Evolutionary conservation across 2,888 invertebrate species (phyloP).

Genomic region (Synergus umbraculus): DNA sequence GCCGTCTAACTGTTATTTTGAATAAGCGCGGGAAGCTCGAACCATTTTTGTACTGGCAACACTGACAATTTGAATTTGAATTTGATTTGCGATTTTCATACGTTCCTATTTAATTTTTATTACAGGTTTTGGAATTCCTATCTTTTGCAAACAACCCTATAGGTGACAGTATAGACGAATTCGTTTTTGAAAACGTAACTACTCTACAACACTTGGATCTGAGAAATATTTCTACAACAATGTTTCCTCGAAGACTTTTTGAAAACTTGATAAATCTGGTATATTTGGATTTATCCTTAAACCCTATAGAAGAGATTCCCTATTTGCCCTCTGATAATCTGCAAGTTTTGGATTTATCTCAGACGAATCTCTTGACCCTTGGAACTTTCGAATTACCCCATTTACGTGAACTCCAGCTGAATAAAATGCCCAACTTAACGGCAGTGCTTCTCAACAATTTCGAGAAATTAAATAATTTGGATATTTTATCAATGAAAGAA

Average conservation of each 20-base stretch:
- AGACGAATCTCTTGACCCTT: conserved; percentile 80
- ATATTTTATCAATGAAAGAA: conserved; percentile 79
- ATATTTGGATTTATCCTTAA: conserved; percentile 72
- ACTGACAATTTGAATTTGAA: no score
- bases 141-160: conserved; percentile 72
- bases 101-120: conserved; percentile 10
- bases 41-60: no score
- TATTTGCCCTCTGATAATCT: conserved; percentile 80
- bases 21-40: no score
- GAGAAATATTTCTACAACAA: conserved; percentile 65
- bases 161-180: conserved; percentile 69
- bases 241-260: conserved; percentile 66
- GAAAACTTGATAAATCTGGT: conserved; percentile 65
- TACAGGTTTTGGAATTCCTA: conserved; percentile 68
- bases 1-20: no score
- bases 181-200: conserved; percentile 67
- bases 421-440: conserved; percentile 79
- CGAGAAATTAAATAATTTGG: conserved; percentile 79
- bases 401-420: conserved; percentile 79
- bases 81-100: no score
- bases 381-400: conserved; percentile 77
- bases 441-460: conserved; percentile 80
- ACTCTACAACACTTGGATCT: conserved; percentile 65
- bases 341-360: conserved; percentile 82
- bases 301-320: conserved; percentile 80